Percentiles rank a stretch among this genome's conserved stretches.
Conservation (phyloP, 2,113 vertebrate species). For the Propithecus coquereli region DNA sequence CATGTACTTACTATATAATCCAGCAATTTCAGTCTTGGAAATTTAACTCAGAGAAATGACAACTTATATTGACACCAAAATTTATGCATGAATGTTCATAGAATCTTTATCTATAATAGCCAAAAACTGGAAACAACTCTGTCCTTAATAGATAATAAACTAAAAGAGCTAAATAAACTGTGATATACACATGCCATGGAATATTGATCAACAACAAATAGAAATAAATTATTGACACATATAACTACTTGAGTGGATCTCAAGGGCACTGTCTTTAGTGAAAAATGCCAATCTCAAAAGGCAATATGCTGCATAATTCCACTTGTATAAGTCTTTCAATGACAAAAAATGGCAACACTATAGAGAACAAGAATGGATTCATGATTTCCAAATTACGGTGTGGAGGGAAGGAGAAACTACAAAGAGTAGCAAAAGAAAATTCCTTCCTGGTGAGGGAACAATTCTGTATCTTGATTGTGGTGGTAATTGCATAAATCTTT, state of each 20-base stretch:
- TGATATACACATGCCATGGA: not conserved
- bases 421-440: not conserved
- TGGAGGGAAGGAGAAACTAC: not conserved
- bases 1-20: not conserved
- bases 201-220: not conserved
- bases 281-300: not conserved
- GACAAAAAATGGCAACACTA: not conserved
- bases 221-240: not conserved
- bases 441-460: not conserved
- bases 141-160: not conserved
- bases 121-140: not conserved
- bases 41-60: not conserved
- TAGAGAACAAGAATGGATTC: not conserved
- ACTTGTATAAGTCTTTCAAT: not conserved
- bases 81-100: not conserved
- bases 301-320: not conserved
- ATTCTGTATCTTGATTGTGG: not conserved
- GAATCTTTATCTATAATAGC: not conserved
- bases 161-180: not conserved
- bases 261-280: not conserved
- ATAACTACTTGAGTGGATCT: not conserved
- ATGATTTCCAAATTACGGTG: not conserved
- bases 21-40: not conserved
- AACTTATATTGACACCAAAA: not conserved
- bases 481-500: not conserved